A percentile compares a stretch with the other conserved stretches of the same genome.
phyloP scores from a whole-genome alignment of 2,888 invertebrate species.

The Parnassius orleans region DNA sequence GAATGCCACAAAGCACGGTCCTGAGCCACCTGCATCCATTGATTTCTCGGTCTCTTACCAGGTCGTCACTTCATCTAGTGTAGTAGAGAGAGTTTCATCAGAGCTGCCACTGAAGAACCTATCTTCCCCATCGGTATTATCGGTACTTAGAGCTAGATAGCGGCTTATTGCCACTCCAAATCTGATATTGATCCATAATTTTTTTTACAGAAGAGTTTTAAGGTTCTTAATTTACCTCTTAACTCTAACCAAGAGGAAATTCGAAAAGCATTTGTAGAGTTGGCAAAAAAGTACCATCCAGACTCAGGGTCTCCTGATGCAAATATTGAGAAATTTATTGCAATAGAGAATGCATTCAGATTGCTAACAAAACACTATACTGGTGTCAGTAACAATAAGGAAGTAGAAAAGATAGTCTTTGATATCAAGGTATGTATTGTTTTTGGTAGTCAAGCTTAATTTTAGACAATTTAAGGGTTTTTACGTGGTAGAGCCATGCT shows the following conservation, averaged over 20 bases:
- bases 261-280: slow-evolving; percentile 85
- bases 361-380: slow-evolving; percentile 84
- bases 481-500: too few relatives aligned
- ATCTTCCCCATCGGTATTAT: too few relatives aligned
- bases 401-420: slow-evolving; percentile 79
- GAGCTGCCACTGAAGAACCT: too few relatives aligned
- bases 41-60: too few relatives aligned
- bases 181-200: neutral
- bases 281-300: slow-evolving; percentile 92
- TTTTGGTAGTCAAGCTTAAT: too few relatives aligned
- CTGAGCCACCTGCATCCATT: too few relatives aligned
- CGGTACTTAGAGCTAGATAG: too few relatives aligned
- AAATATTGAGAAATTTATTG: slow-evolving; percentile 86
- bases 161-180: too few relatives aligned
- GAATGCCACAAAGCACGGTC: too few relatives aligned
- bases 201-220: slow-evolving; percentile 83
- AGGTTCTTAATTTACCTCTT: slow-evolving; percentile 83
- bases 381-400: slow-evolving; percentile 68
- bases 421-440: slow-evolving; percentile 81
- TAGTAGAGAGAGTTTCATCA: too few relatives aligned
- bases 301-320: slow-evolving; percentile 88
- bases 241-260: slow-evolving; percentile 87
- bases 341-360: slow-evolving; percentile 88
- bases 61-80: too few relatives aligned
- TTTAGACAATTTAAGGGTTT: too few relatives aligned